Base-by-base conservation (phyloP, 1,140 invertebrate genomes). In the Drosophila baimaii region DNA sequence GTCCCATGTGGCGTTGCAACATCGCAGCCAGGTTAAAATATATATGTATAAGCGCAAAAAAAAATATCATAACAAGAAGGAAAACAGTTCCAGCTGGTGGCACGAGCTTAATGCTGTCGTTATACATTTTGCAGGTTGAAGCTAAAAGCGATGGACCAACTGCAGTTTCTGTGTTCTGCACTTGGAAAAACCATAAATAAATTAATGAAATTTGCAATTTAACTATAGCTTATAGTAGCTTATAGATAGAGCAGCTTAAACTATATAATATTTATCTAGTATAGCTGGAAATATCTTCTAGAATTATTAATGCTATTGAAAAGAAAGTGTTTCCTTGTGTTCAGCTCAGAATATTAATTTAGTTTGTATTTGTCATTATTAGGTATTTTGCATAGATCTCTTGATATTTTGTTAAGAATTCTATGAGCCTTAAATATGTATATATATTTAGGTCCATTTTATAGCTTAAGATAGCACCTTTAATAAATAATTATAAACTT, bases 61-160 rank as follows among this genome's bases (percentile, higher is more conserved):
- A 41, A 59, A 72, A 43, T n/a, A 31, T 17, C 33, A 68, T 10
- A 68, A 70, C 29, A 51, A 62, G 47, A 62, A 43, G 52, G 52
- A 77, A 83, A 57, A 63, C 61, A 54, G 43, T 81, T 88, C 49
- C 84, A 75, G 80, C 80, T 89, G 78, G 80, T 90, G 88, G 88
- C 88, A 90, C 88, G 88, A 90, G 88, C 88, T 90, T 83, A 90
- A 90, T 90, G 88, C 90, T 90, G 84, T 90, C 80, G 84, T 89
- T 89, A 89, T 90, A 90, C 80, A 84, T 89, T 89, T 88, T 89
- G 73, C 83, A 88, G 84, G 84, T 88, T 88, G 84, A 80, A 81
- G 62, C 43, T 4, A 5, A 57, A 25, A 44, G 29, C 63, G 64
- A 61, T 69, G 75, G 55, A 52, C 69, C 79, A 76, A 51, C 73